Conservation (phyloP, 2,797 vertebrate genomes). For the Pangasius krempfi region DNA sequence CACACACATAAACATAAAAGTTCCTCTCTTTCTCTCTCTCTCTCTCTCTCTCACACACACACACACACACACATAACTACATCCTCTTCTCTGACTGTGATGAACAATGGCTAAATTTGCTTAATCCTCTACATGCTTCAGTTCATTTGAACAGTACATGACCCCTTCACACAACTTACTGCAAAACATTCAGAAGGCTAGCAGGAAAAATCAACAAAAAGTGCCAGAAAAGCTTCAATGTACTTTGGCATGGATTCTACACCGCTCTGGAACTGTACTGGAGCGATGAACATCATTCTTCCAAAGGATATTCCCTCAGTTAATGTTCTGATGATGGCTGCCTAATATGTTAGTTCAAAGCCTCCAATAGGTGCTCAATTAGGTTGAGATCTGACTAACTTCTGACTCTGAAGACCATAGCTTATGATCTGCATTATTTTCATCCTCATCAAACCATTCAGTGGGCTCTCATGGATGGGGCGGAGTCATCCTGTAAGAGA, state of each 20-base stretch:
- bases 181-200: not conserved
- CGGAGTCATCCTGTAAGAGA: not conserved
- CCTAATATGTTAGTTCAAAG: not conserved
- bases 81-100: conserved; percentile 5
- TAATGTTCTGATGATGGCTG: not conserved
- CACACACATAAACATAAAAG: conserved; percentile 7
- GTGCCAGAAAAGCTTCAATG: not conserved
- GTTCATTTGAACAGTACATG: not conserved
- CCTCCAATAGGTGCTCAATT: not conserved
- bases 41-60: not conserved
- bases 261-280: not conserved
- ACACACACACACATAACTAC: not conserved
- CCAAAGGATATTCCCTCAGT: not conserved
- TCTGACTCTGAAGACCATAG: too few relatives aligned
- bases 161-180: not conserved
- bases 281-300: not conserved
- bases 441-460: not conserved
- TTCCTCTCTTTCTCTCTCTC: not conserved
- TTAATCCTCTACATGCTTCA: not conserved
- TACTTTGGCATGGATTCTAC: not conserved
- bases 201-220: not conserved
- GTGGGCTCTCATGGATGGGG: not conserved
- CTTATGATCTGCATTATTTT: not conserved
- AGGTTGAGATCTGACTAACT: too few relatives aligned
- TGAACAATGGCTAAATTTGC: not conserved